Percentiles rank a stretch among this genome's conserved stretches.
phyloP scores from a whole-genome alignment of 2,888 invertebrate genomes.

The Ornithoptera priamus region DNA sequence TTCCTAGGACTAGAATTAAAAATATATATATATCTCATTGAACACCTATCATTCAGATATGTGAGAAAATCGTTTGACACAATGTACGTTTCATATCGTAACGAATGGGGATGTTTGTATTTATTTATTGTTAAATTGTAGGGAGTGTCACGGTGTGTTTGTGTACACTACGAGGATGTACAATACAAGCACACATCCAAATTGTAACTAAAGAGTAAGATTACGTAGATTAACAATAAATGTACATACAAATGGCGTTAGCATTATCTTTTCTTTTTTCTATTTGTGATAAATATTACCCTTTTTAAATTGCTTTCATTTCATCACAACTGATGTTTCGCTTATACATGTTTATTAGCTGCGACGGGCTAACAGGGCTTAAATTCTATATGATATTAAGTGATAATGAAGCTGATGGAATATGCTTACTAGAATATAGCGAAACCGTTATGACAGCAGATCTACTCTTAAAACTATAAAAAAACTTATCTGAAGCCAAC shows the following conservation, averaged over 20 bases:
- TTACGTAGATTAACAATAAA: conserved; percentile 45
- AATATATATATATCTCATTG: not conserved
- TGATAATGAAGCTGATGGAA: too few species aligned
- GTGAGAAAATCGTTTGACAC: not conserved
- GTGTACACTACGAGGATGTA: conserved; percentile 25
- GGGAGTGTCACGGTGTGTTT: conserved; percentile 42
- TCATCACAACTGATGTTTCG: not conserved
- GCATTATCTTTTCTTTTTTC: conserved; percentile 29
- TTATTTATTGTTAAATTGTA: conserved; percentile 57
- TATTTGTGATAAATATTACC: not conserved
- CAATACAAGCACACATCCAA: conserved; percentile 41
- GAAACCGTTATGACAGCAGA: too few species aligned
- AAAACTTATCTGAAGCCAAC: too few species aligned
- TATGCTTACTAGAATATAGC: too few species aligned
- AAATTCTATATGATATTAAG: too few species aligned
- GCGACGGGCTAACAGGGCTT: too few species aligned
- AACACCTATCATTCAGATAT: not conserved
- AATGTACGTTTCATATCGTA: not conserved
- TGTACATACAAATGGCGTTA: conserved; percentile 61
- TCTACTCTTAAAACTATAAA: too few species aligned
- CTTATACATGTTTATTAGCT: too few species aligned
- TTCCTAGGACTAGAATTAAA: not conserved
- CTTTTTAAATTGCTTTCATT: not conserved
- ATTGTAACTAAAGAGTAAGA: conserved; percentile 40
- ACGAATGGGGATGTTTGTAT: conserved; percentile 37